Conservation (phyloP, 2,113 vertebrate species). For the Actinemys pallida region DNA sequence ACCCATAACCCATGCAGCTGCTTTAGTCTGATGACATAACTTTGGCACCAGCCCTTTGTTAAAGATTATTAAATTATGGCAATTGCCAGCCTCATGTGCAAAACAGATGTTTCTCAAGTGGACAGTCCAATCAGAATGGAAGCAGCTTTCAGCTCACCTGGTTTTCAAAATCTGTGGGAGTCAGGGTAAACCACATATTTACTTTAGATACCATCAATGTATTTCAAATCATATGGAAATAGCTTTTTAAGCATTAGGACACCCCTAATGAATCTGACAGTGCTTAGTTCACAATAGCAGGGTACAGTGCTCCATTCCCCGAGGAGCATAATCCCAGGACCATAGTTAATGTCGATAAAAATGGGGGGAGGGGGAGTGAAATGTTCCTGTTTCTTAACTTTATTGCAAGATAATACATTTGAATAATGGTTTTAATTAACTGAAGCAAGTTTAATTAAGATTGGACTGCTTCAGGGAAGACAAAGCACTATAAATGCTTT, state of each 20-base stretch:
- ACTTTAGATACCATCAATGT: not conserved
- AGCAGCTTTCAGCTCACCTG: not conserved
- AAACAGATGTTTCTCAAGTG: not conserved
- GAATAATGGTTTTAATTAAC: slow-evolving; percentile 57
- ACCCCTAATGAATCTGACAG: not conserved
- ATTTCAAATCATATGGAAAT: not conserved
- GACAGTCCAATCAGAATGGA: not conserved
- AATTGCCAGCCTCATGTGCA: not conserved
- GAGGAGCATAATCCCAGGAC: not conserved
- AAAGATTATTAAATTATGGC: not conserved
- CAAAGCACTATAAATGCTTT: not conserved
- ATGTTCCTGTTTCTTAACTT: not conserved
- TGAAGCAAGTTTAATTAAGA: slow-evolving; percentile 35
- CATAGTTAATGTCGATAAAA: not conserved
- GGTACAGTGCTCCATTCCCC: not conserved
- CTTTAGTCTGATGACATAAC: not conserved
- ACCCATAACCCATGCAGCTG: not conserved
- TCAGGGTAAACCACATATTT: not conserved
- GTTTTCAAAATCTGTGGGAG: not conserved
- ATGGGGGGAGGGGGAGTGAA: not conserved
- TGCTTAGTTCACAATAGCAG: slow-evolving; percentile 19
- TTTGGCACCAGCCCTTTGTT: not conserved
- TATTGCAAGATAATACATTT: not conserved
- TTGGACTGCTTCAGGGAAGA: slow-evolving; percentile 5
- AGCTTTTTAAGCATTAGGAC: slow-evolving; percentile 9